phyloP scores from a whole-genome alignment of 1,140 invertebrate genomes.

The Macrocentrus cingulum region DNA sequence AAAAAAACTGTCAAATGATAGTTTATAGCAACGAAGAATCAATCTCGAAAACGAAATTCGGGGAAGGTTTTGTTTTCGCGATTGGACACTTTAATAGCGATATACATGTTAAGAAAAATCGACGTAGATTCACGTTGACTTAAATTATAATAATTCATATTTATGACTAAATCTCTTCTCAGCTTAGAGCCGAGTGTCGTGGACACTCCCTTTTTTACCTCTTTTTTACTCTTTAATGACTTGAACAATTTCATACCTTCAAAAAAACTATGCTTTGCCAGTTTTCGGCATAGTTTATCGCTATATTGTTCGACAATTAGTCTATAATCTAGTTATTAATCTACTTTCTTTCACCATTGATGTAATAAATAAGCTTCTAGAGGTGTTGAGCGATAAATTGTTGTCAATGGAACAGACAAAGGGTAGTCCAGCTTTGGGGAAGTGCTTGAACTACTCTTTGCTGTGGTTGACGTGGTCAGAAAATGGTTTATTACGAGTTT shows the following conservation, averaged over 20 bases:
- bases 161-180: constrained; percentile 29
- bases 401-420: constrained; percentile 11
- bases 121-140: not conserved
- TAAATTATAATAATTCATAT: not conserved
- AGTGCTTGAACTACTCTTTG: constrained; percentile 34
- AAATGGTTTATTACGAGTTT: too few relatives aligned
- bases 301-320: constrained; percentile 4
- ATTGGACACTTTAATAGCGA: not conserved
- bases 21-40: constrained; percentile 14
- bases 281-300: not conserved
- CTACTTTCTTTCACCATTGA: too few relatives aligned
- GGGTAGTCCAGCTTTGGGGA: constrained; percentile 37
- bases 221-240: constrained; percentile 27
- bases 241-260: constrained; percentile 15
- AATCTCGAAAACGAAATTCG: constrained; percentile 50
- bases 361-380: not conserved
- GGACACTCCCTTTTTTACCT: constrained; percentile 31
- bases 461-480: constrained; percentile 5
- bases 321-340: too few relatives aligned
- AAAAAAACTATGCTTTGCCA: constrained; percentile 11
- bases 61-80: constrained; percentile 52
- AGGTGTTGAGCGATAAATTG: not conserved
- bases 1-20: not conserved
- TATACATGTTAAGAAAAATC: not conserved
- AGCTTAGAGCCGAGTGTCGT: constrained; percentile 32